phyloP scores from a whole-genome alignment of 2,113 vertebrate genomes.

The Dipodomys merriami region DNA sequence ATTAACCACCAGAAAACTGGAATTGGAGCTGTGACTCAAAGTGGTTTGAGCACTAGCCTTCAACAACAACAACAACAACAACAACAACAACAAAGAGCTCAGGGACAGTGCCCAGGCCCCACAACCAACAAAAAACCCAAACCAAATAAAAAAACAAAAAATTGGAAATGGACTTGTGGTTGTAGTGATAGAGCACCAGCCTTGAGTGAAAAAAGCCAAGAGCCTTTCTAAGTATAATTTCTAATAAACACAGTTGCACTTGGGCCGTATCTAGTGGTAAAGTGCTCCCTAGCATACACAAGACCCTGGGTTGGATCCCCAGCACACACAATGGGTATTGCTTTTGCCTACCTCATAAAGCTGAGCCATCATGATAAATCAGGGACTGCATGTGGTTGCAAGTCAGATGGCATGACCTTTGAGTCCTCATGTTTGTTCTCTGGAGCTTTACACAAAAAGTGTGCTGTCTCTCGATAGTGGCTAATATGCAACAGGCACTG shows the following conservation, averaged over 20 bases:
- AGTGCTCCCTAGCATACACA: background rate
- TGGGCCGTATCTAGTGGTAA: background rate
- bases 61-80: too few species aligned
- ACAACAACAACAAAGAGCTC: too few species aligned
- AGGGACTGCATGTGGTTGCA: background rate
- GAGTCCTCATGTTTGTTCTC: background rate
- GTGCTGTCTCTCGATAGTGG: too few species aligned
- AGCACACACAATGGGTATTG: background rate
- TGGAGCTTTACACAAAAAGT: background rate
- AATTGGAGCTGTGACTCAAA: too few species aligned
- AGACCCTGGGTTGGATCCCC: background rate
- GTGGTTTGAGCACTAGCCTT: too few species aligned
- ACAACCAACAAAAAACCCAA: too few species aligned
- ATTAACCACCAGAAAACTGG: too few species aligned
- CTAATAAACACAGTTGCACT: background rate
- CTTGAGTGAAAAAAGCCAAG: too few species aligned
- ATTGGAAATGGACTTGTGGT: too few species aligned
- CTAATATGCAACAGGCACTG: background rate
- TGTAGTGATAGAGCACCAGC: too few species aligned
- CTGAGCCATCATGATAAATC: background rate
- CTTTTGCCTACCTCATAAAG: background rate
- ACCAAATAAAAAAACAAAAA: too few species aligned
- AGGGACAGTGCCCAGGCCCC: too few species aligned
- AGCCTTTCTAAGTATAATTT: background rate
- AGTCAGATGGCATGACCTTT: background rate